Evolutionary conservation across 2,888 invertebrate species (phyloP).

Genomic region (Bombylius discolor): DNA sequence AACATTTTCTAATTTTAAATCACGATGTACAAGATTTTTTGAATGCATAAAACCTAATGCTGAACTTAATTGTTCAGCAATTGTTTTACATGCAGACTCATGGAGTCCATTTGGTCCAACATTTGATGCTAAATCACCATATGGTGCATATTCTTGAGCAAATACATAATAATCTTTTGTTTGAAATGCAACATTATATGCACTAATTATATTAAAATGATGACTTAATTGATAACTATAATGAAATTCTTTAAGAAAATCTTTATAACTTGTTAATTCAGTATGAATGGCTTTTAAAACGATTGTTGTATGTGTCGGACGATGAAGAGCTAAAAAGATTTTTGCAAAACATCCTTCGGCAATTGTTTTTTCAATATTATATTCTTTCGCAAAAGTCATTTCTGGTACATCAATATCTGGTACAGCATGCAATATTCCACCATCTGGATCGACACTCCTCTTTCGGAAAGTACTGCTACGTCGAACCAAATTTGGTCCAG

Average conservation of each 20-base stretch:
- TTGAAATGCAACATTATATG: constrained; percentile 54
- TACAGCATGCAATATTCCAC: constrained; percentile 39
- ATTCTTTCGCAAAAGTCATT: constrained; percentile 44
- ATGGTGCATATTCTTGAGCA: constrained; percentile 61
- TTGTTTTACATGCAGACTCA: constrained; percentile 47
- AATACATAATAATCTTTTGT: constrained; percentile 40
- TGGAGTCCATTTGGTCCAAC: constrained; percentile 48
- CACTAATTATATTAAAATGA: constrained; percentile 62
- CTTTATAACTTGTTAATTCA: constrained; percentile 43
- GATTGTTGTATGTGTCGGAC: constrained; percentile 47
- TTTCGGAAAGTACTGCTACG: not conserved
- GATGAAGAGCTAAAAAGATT: constrained; percentile 48
- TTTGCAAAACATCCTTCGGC: constrained; percentile 59
- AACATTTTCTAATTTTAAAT: constrained; percentile 60
- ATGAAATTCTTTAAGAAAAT: constrained; percentile 64
- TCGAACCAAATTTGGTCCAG: not conserved
- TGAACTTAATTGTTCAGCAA: constrained; percentile 54
- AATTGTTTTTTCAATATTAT: constrained; percentile 48
- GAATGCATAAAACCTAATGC: constrained; percentile 70
- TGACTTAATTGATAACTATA: constrained; percentile 65
- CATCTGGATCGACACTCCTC: constrained; percentile 17
- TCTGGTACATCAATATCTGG: constrained; percentile 42
- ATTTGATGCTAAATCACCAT: constrained; percentile 54
- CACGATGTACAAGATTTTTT: constrained; percentile 60
- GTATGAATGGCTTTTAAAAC: constrained; percentile 56